Conservation (phyloP, 2,888 invertebrate genomes). For the Drosophila histrio region DNA sequence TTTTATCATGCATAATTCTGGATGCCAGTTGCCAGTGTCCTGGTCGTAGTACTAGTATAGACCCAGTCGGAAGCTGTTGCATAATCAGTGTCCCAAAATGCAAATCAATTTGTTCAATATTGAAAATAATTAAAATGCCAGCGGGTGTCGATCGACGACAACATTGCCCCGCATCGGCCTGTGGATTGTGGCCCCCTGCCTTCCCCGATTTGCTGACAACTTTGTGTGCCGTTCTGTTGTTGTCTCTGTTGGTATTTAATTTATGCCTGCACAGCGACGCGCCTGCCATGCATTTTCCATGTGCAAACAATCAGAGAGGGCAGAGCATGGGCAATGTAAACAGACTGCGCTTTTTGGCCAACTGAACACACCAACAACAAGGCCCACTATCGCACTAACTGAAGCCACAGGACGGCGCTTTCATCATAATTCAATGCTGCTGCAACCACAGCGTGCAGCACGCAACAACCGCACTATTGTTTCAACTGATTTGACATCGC, state of each 20-base stretch:
- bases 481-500: constrained; percentile 74
- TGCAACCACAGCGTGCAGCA: constrained; percentile 48
- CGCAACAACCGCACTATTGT: constrained; percentile 70
- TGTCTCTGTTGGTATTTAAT: constrained; percentile 56
- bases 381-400: constrained; percentile 18
- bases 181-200: neutral
- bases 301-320: constrained; percentile 56
- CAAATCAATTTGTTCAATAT: constrained; percentile 81
- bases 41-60: neutral
- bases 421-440: constrained; percentile 70
- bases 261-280: constrained; percentile 55
- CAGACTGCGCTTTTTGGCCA: constrained; percentile 70
- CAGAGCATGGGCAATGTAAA: constrained; percentile 47
- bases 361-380: constrained; percentile 21
- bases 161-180: neutral
- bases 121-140: constrained; percentile 81
- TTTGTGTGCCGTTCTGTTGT: constrained; percentile 19
- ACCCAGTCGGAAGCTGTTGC: constrained; percentile 50
- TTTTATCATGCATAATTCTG: constrained; percentile 70
- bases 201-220: constrained; percentile 59
- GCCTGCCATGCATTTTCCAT: constrained; percentile 58
- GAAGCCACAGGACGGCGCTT: constrained; percentile 53
- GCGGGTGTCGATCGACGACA: constrained; percentile 42
- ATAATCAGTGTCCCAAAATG: constrained; percentile 77
- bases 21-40: neutral